Evolutionary conservation across 2,113 vertebrate genomes (phyloP).

Genomic region (Anoura caudifer): DNA sequence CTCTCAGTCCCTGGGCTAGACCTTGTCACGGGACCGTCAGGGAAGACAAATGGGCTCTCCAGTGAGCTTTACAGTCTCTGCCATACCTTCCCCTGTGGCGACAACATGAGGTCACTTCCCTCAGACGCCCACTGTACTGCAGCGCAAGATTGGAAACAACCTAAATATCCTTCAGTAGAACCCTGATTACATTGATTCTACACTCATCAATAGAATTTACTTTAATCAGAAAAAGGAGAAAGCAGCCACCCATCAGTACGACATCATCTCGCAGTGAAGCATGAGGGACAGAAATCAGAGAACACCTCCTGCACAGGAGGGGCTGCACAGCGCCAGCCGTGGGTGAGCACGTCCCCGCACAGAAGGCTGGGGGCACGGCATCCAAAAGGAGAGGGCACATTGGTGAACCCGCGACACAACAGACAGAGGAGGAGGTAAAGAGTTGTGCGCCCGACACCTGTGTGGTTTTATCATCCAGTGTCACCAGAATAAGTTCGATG

Average conservation of each 20-base stretch:
- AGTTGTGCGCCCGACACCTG: too few species aligned
- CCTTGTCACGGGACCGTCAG: not conserved
- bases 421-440: too few species aligned
- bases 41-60: rapidly evolving
- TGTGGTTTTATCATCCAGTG: too few species aligned
- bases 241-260: not conserved
- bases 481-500: too few species aligned
- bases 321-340: rapidly evolving
- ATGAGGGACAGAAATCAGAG: not conserved
- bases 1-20: not conserved
- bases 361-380: not conserved
- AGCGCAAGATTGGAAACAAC: not conserved
- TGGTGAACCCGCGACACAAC: too few species aligned
- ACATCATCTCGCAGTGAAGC: not conserved
- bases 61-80: not conserved
- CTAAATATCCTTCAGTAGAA: not conserved
- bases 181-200: not conserved
- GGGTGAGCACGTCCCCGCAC: rapidly evolving
- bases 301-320: rapidly evolving
- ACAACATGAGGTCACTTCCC: not conserved
- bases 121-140: rapidly evolving
- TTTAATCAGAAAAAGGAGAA: not conserved
- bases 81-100: rapidly evolving
- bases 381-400: not conserved
- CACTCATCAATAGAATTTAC: not conserved